A percentile compares a stretch with the other conserved stretches of the same genome.
These are phyloP conservation scores for Asbolus verrucosus DNA, from an alignment of 1,140 invertebrate species.

Conservation along the genomic window DNA sequence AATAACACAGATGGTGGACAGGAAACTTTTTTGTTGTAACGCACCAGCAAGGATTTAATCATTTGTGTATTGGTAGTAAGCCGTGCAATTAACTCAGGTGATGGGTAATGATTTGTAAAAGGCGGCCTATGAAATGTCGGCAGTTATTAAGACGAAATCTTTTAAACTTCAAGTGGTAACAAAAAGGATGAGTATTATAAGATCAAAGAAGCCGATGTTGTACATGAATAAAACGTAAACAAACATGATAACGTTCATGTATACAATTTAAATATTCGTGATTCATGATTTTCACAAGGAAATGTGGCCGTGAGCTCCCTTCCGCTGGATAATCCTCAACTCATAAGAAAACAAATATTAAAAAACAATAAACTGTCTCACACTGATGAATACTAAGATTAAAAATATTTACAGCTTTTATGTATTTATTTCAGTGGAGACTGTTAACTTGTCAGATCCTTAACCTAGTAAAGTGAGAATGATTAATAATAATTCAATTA, in stretches of 20 bases:
- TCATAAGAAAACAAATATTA: background rate
- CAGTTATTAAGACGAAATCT: conserved; percentile 29
- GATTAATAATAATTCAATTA: too few species aligned
- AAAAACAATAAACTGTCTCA: conserved; percentile 10
- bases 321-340: background rate
- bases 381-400: too few species aligned
- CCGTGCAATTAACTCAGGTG: conserved; percentile 28
- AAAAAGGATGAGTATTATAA: conserved; percentile 29
- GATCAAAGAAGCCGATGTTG: conserved; percentile 43
- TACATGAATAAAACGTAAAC: conserved; percentile 42
- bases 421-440: too few species aligned
- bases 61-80: conserved; percentile 7
- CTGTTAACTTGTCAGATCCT: too few species aligned
- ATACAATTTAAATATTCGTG: conserved; percentile 41
- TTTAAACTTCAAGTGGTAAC: conserved; percentile 20
- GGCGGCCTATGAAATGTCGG: conserved; percentile 24
- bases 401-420: too few species aligned
- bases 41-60: background rate
- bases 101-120: conserved; percentile 32
- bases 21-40: background rate
- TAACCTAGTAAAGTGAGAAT: too few species aligned
- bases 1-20: conserved; percentile 20
- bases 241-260: conserved; percentile 29
- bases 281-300: conserved; percentile 23
- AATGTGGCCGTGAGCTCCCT: background rate